phyloP scores from a whole-genome alignment of 2,888 invertebrate genomes.

The Lepidochitona cinerea region DNA sequence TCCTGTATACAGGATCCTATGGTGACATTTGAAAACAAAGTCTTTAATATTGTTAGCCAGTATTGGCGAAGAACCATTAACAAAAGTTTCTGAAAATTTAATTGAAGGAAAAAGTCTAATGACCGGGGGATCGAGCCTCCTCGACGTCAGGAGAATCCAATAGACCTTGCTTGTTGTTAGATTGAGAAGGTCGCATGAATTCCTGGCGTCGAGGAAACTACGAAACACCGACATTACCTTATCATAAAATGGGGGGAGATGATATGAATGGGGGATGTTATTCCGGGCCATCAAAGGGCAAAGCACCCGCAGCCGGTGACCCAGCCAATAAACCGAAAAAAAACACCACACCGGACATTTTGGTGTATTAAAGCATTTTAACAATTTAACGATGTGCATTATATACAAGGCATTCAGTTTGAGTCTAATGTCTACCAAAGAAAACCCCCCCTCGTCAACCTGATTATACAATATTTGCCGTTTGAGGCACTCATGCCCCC shows the following conservation, averaged over 20 bases:
- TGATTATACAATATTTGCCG: not conserved
- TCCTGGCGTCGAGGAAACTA: too few relatives aligned
- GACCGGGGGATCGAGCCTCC: too few relatives aligned
- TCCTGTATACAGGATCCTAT: not conserved
- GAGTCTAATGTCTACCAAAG: not conserved
- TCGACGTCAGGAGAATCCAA: too few relatives aligned
- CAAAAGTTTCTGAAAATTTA: not conserved
- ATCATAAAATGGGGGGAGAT: not conserved
- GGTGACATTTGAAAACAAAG: not conserved
- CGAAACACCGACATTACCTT: not conserved
- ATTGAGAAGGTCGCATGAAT: too few relatives aligned
- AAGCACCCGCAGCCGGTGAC: too few relatives aligned
- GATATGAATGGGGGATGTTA: not conserved
- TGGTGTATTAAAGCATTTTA: not conserved
- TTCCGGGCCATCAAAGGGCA: too few relatives aligned
- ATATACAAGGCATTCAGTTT: not conserved
- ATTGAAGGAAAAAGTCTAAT: too few relatives aligned
- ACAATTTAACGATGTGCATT: not conserved
- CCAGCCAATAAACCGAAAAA: not conserved
- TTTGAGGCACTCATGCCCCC: not conserved
- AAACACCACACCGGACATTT: not conserved
- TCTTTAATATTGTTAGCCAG: not conserved
- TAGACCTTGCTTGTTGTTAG: too few relatives aligned
- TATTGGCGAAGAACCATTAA: not conserved
- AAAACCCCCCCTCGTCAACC: not conserved